phyloP scores from a whole-genome alignment of 1,140 invertebrate genomes.

The Dreissena polymorpha region DNA sequence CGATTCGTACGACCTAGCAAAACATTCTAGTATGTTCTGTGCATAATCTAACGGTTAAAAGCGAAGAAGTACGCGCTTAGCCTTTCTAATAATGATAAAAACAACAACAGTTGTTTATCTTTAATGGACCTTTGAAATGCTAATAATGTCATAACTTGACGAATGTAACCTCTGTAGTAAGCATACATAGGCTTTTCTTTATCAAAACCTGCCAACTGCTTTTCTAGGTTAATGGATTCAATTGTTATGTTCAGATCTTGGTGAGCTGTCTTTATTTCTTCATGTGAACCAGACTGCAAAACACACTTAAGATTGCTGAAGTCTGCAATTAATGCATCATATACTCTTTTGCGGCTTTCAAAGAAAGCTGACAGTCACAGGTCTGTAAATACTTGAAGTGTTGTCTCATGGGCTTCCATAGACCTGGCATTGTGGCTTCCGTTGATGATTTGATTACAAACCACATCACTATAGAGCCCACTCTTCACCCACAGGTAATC shows the following conservation, averaged over 20 bases:
- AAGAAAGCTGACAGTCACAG: slow-evolving; percentile 9
- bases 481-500: not conserved
- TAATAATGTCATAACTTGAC: too few species aligned
- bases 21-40: slow-evolving; percentile 3
- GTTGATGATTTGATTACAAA: slow-evolving; percentile 11
- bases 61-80: slow-evolving; percentile 6
- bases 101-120: not conserved
- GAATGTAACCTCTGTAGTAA: too few species aligned
- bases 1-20: slow-evolving; percentile 1
- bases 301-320: not conserved
- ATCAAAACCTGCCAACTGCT: slow-evolving; percentile 7
- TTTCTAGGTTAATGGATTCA: slow-evolving; percentile 16
- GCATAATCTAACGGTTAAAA: slow-evolving; percentile 6
- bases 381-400: slow-evolving; percentile 11
- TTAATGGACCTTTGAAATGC: too few species aligned
- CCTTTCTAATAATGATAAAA: slow-evolving; percentile 5
- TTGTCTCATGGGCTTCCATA: slow-evolving; percentile 16
- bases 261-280: not conserved
- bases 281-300: not conserved
- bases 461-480: slow-evolving; percentile 9
- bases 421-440: slow-evolving; percentile 4
- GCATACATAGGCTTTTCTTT: not conserved
- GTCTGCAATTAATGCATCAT: not conserved
- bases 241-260: not conserved
- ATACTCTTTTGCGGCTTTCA: not conserved